A percentile compares a stretch with the other conserved stretches of the same genome.
Conservation (phyloP, 2,113 vertebrate species). For the Malurus cyaneus region DNA sequence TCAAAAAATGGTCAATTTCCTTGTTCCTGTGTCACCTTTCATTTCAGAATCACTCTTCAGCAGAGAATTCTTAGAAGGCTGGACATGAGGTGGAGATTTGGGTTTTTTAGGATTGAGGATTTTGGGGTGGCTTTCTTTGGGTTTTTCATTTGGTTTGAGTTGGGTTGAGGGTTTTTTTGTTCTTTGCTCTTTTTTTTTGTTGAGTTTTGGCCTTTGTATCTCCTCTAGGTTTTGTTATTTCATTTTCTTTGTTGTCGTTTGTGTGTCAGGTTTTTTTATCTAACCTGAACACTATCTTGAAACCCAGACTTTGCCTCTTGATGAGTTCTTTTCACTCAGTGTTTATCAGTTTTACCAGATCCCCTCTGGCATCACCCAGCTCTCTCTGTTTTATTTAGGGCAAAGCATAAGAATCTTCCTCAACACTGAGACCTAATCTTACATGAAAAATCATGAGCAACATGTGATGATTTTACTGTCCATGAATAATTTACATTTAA, state of each 20-base stretch:
- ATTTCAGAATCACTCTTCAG: not conserved
- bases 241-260: not conserved
- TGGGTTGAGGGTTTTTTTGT: not conserved
- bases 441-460: not conserved
- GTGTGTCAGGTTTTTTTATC: not conserved
- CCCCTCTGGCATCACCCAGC: not conserved
- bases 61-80: accelerated
- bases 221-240: not conserved
- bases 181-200: not conserved
- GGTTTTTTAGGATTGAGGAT: too few relatives aligned
- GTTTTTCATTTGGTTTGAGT: not conserved
- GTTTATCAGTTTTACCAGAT: not conserved
- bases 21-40: not conserved
- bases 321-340: not conserved
- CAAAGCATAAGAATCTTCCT: not conserved
- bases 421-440: not conserved
- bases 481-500: not conserved
- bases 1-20: not conserved
- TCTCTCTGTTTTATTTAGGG: not conserved
- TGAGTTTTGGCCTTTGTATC: not conserved
- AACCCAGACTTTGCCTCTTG: not conserved
- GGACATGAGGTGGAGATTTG: not conserved
- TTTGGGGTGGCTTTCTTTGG: not conserved
- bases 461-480: not conserved
- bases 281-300: not conserved